Evolutionary conservation across 2,888 invertebrate genomes (phyloP).

Genomic region (Apoderus coryli): DNA sequence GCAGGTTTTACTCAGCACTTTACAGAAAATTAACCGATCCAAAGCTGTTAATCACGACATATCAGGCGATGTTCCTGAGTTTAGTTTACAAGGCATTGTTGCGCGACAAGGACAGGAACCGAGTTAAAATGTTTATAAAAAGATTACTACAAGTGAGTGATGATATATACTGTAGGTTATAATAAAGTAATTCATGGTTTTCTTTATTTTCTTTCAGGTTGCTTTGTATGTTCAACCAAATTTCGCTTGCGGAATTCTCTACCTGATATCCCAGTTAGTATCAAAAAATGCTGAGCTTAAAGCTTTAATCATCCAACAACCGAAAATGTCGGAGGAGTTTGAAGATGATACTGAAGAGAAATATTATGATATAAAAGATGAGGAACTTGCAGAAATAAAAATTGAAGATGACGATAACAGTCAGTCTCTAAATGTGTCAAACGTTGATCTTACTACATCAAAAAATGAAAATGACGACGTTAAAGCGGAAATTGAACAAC

Average conservation of each 20-base stretch:
- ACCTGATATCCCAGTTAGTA: constrained; percentile 58
- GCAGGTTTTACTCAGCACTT: constrained; percentile 72
- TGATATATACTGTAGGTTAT: constrained; percentile 5
- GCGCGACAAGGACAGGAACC: constrained; percentile 53
- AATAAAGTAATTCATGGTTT: no score
- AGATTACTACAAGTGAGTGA: constrained; percentile 51
- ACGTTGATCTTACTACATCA: constrained; percentile 3
- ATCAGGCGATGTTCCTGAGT: constrained; percentile 70
- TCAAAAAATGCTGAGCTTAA: constrained; percentile 25
- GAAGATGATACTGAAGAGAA: constrained; percentile 25
- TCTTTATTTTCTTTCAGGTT: no score
- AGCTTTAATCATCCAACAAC: constrained; percentile 21
- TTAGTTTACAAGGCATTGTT: constrained; percentile 74
- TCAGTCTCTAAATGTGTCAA: background rate
- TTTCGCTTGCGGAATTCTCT: constrained; percentile 70
- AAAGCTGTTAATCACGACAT: constrained; percentile 50
- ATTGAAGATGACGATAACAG: constrained; percentile 19
- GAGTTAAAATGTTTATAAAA: constrained; percentile 77
- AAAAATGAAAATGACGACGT: constrained; percentile 18
- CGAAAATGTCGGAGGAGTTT: constrained; percentile 11
- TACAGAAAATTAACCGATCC: constrained; percentile 77
- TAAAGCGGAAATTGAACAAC: constrained; percentile 9
- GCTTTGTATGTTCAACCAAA: constrained; percentile 58
- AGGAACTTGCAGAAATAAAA: constrained; percentile 15
- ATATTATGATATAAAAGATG: constrained; percentile 23